Evolutionary conservation across 2,797 vertebrate species (phyloP), one percentile per base, ranked within the genome.

Genomic region (Clarias laeviceps): DNA sequence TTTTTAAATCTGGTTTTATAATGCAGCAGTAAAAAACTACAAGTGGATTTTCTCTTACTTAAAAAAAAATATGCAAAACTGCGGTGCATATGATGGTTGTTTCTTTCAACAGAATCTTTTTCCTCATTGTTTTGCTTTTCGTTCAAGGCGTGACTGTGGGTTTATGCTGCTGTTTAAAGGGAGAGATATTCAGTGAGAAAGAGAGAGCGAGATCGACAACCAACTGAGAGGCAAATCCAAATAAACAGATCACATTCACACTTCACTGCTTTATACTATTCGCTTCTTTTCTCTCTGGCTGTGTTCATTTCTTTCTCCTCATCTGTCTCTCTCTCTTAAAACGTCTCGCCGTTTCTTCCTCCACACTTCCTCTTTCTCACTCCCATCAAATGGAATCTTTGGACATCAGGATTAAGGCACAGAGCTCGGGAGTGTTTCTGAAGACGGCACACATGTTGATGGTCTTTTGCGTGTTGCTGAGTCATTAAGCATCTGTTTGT

Each of bases 401-500:
- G 7, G 20, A 20, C 34, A 54, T 66, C 62, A 18, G 61, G 24
- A 78, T 65, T 40, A 50, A 50, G n/a, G 18, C 24, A 0, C 79
- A 20, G n/a, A 11, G 61, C 61, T 65, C 24, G 15, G 77, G 32
- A 64, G 77, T 18, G 74, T 34, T 77, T 57, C 74, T 37, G 57
- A 78, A 78, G 56, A 78, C 76, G 22, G 78, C 61, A 65, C 78
- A 65, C 56, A 82, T 68, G 37, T 29, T 68, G 65, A 69, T 57
- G 80, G 54, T 82, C 50, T 68, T 94, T 93, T 90, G 88, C 87
- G 88, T 70, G 80, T 82, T 57, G 61, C n/a, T 88, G 81, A 90
- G 87, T 94, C 93, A 92, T 95, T 95, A 93, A 92, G 88, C 80
- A 93, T 91, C 93, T 94, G 94, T 94, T 94, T 94, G 92, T 90